These are phyloP conservation scores for Lacanobia oleracea DNA, from an alignment of 2,888 invertebrate genomes.

Conservation along the genomic window DNA sequence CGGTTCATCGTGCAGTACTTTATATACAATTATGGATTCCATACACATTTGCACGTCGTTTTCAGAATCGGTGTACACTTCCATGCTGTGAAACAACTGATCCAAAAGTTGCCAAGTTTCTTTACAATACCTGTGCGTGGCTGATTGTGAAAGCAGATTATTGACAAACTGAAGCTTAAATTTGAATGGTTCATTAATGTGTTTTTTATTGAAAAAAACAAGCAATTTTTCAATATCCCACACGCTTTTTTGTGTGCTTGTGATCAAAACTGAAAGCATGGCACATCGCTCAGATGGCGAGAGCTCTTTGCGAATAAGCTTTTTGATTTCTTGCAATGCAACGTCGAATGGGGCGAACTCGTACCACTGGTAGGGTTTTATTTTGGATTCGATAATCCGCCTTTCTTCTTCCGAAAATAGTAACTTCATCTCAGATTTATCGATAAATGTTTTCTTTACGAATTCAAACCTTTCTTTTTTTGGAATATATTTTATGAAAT, in stretches of 20 bases:
- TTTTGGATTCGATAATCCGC: not conserved
- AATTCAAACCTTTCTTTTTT: conserved; percentile 2
- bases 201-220: conserved; percentile 77
- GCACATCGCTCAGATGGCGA: no score
- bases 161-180: conserved; percentile 71
- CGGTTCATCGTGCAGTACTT: conserved; percentile 71
- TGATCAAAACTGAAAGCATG: no score
- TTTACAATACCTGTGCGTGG: conserved; percentile 70
- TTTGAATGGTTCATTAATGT: conserved; percentile 78
- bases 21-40: conserved; percentile 76
- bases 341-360: no score
- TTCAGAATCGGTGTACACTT: conserved; percentile 67
- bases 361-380: not conserved
- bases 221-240: conserved; percentile 73
- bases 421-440: not conserved
- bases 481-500: not conserved
- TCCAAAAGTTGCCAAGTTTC: conserved; percentile 78
- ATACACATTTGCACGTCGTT: conserved; percentile 73
- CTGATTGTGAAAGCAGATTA: conserved; percentile 69
- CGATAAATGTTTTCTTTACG: not conserved
- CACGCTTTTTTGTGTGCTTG: conserved; percentile 70
- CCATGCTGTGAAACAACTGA: conserved; percentile 70
- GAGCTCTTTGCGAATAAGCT: no score
- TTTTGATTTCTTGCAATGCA: no score
- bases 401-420: not conserved